phyloP scores from a whole-genome alignment of 2,113 vertebrate species.

The Aptenodytes patagonicus region DNA sequence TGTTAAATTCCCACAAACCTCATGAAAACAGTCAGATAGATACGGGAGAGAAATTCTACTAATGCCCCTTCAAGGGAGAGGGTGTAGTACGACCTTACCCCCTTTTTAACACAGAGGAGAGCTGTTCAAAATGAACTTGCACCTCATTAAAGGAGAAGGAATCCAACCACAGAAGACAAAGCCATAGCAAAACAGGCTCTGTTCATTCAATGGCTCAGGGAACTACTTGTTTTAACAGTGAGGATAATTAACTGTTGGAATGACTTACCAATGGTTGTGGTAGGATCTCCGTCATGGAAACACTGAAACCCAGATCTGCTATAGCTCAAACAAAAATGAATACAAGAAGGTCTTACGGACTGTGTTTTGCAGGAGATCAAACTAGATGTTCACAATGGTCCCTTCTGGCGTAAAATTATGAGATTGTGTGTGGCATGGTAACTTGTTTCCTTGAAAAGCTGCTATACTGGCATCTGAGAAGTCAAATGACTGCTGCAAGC shows the following conservation, averaged over 20 bases:
- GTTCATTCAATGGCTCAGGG: background rate
- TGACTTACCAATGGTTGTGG: background rate
- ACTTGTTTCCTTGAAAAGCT: background rate
- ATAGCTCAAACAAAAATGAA: background rate
- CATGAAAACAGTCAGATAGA: background rate
- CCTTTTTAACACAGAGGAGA: background rate
- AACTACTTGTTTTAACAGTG: background rate
- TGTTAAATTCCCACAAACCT: background rate
- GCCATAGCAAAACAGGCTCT: background rate
- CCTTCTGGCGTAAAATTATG: background rate
- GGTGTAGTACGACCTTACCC: accelerated
- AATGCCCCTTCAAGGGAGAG: background rate
- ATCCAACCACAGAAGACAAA: constrained; percentile 7
- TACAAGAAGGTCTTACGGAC: background rate
- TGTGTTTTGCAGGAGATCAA: background rate
- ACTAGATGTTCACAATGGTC: background rate
- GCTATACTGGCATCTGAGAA: background rate
- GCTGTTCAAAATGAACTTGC: background rate
- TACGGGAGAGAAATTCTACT: background rate
- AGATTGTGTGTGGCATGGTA: background rate
- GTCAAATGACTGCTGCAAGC: background rate
- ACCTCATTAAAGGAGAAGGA: background rate
- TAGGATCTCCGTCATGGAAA: background rate
- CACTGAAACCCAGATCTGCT: background rate
- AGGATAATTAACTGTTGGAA: background rate